Conservation (phyloP, 1,140 invertebrate species). For the Lepidostoma basale region DNA sequence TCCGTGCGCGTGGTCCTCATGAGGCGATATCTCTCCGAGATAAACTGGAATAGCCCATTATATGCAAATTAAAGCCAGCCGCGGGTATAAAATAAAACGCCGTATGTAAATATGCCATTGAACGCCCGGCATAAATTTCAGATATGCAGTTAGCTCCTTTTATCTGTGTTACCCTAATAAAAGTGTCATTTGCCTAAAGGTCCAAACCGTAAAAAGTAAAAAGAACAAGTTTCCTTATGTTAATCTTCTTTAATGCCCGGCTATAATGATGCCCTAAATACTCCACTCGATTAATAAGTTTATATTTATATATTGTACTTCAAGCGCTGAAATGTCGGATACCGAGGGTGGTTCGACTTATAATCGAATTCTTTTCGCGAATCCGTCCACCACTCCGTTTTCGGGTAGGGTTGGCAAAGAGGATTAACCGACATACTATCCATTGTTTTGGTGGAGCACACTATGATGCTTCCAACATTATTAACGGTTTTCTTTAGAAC, state of each 20-base stretch:
- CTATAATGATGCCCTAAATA: too few species aligned
- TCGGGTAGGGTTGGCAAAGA: too few species aligned
- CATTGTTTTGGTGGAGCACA: too few species aligned
- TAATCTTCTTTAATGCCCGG: neutral
- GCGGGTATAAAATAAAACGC: conserved; percentile 12
- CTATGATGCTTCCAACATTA: too few species aligned
- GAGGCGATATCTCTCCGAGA: neutral
- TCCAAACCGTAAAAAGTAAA: neutral
- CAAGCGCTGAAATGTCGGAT: too few species aligned
- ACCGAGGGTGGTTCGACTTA: too few species aligned
- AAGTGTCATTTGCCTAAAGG: conserved; percentile 12
- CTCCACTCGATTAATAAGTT: too few species aligned
- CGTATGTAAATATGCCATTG: conserved; percentile 1
- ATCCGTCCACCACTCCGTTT: too few species aligned
- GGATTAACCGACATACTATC: too few species aligned
- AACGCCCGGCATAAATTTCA: conserved; percentile 12
- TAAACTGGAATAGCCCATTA: neutral
- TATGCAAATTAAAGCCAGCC: conserved; percentile 2
- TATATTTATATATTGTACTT: too few species aligned
- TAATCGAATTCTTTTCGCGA: too few species aligned
- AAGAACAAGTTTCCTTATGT: neutral
- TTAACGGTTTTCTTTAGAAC: too few species aligned
- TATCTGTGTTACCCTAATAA: conserved; percentile 11
- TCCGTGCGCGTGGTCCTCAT: neutral
- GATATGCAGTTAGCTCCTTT: conserved; percentile 9